Percentiles rank a stretch among this genome's conserved stretches.
Evolutionary conservation across 1,140 invertebrate genomes (phyloP).

Genomic region (Episyrphus balteatus): DNA sequence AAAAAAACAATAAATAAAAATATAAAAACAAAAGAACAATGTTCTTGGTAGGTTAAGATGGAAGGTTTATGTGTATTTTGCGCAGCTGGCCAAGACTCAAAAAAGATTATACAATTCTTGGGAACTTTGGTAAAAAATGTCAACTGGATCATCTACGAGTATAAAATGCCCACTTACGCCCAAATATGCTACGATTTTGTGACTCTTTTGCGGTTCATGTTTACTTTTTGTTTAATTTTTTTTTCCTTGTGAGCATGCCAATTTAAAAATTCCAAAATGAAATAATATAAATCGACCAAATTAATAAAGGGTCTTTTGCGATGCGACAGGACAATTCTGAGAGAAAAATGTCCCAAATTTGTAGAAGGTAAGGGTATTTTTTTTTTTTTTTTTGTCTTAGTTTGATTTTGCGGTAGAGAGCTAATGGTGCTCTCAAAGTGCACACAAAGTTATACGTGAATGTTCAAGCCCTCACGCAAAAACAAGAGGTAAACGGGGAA

Average conservation of each 20-base stretch:
- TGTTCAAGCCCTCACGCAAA: background rate
- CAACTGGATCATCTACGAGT: no score
- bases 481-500: slow-evolving; percentile 7
- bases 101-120: no score
- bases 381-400: slow-evolving; percentile 3
- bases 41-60: no score
- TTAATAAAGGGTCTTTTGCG: slow-evolving; percentile 23
- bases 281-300: slow-evolving; percentile 38
- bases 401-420: background rate
- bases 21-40: background rate
- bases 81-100: no score
- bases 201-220: no score
- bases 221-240: background rate
- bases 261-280: slow-evolving; percentile 35
- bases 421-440: slow-evolving; percentile 7
- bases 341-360: slow-evolving; percentile 26
- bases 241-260: slow-evolving; percentile 16
- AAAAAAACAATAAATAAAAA: background rate
- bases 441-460: slow-evolving; percentile 7
- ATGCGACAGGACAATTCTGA: slow-evolving; percentile 31
- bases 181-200: no score
- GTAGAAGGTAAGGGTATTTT: slow-evolving; percentile 5
- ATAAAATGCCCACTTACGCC: no score
- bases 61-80: no score
- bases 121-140: no score